These are phyloP conservation scores for Hyles euphorbiae DNA, from an alignment of 1,140 invertebrate genomes.

Conservation along the genomic window DNA sequence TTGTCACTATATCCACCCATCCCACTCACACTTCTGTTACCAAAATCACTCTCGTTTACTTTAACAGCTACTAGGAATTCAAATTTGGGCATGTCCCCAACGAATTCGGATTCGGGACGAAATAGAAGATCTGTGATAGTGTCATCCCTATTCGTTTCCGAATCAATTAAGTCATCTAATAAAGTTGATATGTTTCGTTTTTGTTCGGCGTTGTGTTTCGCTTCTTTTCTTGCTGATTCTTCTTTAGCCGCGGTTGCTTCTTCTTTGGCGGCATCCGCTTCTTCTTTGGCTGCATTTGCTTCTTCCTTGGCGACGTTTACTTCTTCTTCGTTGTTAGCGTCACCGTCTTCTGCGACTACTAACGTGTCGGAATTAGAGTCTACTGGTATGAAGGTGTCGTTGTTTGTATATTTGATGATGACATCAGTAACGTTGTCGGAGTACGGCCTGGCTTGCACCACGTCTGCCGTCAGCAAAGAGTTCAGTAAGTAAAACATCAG, in stretches of 20 bases:
- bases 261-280: neutral
- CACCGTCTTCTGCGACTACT: slow-evolving; percentile 52
- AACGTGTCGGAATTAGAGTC: slow-evolving; percentile 62
- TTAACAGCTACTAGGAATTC: slow-evolving; percentile 59
- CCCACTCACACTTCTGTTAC: slow-evolving; percentile 32
- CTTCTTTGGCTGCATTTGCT: neutral
- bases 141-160: slow-evolving; percentile 62
- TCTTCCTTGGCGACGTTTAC: neutral
- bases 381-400: slow-evolving; percentile 56
- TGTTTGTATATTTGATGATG: slow-evolving; percentile 40
- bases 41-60: slow-evolving; percentile 45
- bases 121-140: slow-evolving; percentile 62
- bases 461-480: slow-evolving; percentile 49
- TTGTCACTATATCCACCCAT: slow-evolving; percentile 16
- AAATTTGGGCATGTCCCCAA: slow-evolving; percentile 45
- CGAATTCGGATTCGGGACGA: slow-evolving; percentile 48
- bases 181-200: slow-evolving; percentile 66
- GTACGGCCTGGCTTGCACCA: slow-evolving; percentile 52
- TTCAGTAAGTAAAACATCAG: slow-evolving; percentile 63
- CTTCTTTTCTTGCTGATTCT: neutral
- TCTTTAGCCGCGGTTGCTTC: neutral
- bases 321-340: slow-evolving; percentile 19
- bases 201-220: slow-evolving; percentile 33
- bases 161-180: slow-evolving; percentile 62
- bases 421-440: slow-evolving; percentile 48